Conservation (phyloP, 2,113 vertebrate species). For the Stigmatopora nigra region DNA sequence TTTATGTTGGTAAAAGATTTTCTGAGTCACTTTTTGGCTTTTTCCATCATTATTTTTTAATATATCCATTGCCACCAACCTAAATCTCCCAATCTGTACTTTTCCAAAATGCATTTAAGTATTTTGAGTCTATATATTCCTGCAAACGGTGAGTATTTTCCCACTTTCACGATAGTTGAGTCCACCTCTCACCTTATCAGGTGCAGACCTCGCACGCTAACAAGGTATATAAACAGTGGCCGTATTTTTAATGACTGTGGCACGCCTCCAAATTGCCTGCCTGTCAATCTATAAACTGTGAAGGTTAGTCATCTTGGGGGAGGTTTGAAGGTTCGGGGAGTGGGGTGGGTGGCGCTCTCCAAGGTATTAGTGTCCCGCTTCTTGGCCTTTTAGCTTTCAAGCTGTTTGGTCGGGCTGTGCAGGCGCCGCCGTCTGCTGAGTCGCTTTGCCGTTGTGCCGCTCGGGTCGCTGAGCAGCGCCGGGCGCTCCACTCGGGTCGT, state of each 20-base stretch:
- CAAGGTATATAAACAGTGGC: constrained; percentile 40
- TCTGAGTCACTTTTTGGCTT: not conserved
- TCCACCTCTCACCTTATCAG: constrained; percentile 41
- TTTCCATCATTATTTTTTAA: too few relatives aligned
- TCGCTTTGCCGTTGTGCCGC: constrained; percentile 29
- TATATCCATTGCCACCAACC: too few relatives aligned
- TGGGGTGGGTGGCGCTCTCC: constrained; percentile 15
- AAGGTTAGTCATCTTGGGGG: constrained; percentile 45
- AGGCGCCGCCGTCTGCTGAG: constrained; percentile 33
- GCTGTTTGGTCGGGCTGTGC: constrained; percentile 47
- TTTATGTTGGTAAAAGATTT: not conserved
- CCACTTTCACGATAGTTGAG: constrained; percentile 36
- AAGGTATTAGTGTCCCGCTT: constrained; percentile 46
- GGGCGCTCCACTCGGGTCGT: constrained; percentile 17
- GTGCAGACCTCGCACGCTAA: constrained; percentile 29
- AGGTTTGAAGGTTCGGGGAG: too few relatives aligned
- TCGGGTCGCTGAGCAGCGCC: constrained; percentile 27
- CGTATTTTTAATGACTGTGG: constrained; percentile 50
- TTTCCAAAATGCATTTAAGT: not conserved
- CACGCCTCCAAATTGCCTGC: constrained; percentile 42
- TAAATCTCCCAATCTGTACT: not conserved
- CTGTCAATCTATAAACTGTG: constrained; percentile 48
- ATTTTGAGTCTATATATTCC: not conserved
- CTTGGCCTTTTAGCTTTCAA: constrained; percentile 55
- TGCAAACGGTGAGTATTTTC: not conserved